These are phyloP conservation scores for Pyrrhosoma nymphula DNA, from an alignment of 2,888 invertebrate species.

Conservation along the genomic window DNA sequence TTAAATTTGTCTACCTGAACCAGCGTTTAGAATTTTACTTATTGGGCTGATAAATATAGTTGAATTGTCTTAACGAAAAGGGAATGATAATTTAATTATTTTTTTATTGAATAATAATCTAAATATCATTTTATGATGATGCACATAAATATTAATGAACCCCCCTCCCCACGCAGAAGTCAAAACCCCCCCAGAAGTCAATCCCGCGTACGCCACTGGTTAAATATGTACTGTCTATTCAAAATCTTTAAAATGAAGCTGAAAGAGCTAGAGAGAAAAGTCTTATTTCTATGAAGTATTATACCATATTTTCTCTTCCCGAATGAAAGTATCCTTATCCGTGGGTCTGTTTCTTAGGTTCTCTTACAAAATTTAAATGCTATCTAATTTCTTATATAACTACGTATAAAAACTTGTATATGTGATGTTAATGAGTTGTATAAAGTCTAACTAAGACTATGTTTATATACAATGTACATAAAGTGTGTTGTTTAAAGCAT, in stretches of 20 bases:
- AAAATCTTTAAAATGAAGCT: not conserved
- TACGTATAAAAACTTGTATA: not conserved
- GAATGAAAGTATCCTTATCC: not conserved
- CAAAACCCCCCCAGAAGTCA: too few relatives aligned
- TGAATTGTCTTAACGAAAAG: too few relatives aligned
- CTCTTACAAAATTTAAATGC: slow-evolving; percentile 37
- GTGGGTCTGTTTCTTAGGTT: slow-evolving; percentile 32
- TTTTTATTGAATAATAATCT: too few relatives aligned
- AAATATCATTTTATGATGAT: too few relatives aligned
- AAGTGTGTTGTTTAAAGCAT: slow-evolving; percentile 66
- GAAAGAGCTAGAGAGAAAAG: not conserved
- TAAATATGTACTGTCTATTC: not conserved
- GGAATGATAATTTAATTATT: too few relatives aligned
- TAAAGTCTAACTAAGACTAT: slow-evolving; percentile 48
- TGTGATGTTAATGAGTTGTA: slow-evolving; percentile 48
- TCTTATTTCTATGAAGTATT: not conserved
- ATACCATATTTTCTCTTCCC: not conserved
- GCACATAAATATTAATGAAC: too few relatives aligned
- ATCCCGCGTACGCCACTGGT: too few relatives aligned
- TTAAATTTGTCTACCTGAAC: too few relatives aligned
- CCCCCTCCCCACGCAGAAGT: too few relatives aligned
- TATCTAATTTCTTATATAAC: not conserved
- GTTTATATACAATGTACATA: slow-evolving; percentile 60
- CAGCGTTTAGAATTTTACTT: too few relatives aligned
- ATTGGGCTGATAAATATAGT: too few relatives aligned